Evolutionary conservation across 2,113 vertebrate genomes (phyloP), one percentile per base, ranked within the genome.

Genomic region (Ictalurus punctatus): DNA sequence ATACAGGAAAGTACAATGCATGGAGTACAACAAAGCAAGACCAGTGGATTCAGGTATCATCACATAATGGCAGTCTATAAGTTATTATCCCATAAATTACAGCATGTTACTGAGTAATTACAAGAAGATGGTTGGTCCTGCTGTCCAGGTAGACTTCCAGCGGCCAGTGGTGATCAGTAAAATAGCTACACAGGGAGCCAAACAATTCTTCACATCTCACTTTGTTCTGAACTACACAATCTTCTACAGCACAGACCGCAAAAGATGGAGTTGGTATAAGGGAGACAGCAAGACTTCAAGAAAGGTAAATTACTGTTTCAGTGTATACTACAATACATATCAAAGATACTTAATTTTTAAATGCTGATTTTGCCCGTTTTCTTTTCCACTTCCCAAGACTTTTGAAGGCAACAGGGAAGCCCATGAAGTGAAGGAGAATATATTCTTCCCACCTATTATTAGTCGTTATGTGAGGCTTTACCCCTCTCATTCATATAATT

Each of bases 111-210:
- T 48, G 23, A 83, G 14, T 34, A 83, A 54, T 82, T 83, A 87
- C 21, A 69, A 71, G 1, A 73, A 25, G 19, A 30, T 17, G 7
- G 2, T 83, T 37, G 27, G 52, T 90, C 30, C 63, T 89, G 56
- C 52, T 78, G 7, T 86, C 7, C 89, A 99, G 98, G 97, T 99
- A 90, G 97, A 99, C 93, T 96, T 99, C 88, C 94, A 95, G 93
- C 96, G 96, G 89, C 95, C 97, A 27, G 96, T 98, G 67, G 90
- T 99, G 83, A 90, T 99, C 89, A 98, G 97, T 27, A 97, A 97
- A 88, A 95, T 99, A 90, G 96, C 97, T 90, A 99, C 97, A 0
- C 98, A 99, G 89, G 98, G 98, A 84, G 98, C 98, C 88, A 98
- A 93, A 89, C 93, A 97, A 84, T 83, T 96, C 56, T 92, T 98